These are phyloP conservation scores for Sebastes jordani DNA, from an alignment of 2,797 vertebrate species.

Conservation along the genomic window DNA sequence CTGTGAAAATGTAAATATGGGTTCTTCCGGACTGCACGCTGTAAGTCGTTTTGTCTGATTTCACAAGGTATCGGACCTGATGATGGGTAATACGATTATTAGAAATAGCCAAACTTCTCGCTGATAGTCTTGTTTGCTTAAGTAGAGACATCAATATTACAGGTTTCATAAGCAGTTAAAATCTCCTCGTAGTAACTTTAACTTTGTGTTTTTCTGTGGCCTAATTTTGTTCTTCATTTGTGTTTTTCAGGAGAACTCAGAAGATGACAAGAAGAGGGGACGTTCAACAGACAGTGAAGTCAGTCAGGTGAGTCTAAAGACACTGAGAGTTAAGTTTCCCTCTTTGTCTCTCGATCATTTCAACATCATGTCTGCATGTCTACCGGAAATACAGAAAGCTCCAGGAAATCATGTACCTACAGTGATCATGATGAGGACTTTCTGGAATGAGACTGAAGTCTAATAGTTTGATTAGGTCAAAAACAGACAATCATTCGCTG, in stretches of 20 bases:
- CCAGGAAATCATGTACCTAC: too few relatives aligned
- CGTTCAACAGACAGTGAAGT: conserved; percentile 91
- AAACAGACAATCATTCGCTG: too few relatives aligned
- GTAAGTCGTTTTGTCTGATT: not conserved
- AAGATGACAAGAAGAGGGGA: conserved; percentile 91
- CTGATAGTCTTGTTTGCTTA: too few relatives aligned
- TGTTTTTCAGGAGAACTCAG: conserved; percentile 86
- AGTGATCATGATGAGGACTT: too few relatives aligned
- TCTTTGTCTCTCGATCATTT: too few relatives aligned
- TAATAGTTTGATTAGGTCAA: too few relatives aligned
- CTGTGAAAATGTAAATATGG: not conserved
- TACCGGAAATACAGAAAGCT: too few relatives aligned
- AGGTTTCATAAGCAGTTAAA: not conserved
- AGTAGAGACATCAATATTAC: not conserved
- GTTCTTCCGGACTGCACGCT: not conserved
- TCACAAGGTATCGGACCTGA: not conserved
- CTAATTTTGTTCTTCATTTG: not conserved
- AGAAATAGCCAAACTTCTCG: not conserved
- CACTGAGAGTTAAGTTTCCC: too few relatives aligned
- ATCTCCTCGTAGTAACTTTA: not conserved
- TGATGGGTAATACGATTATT: not conserved
- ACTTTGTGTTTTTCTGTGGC: not conserved
- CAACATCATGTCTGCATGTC: too few relatives aligned
- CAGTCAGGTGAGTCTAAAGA: conserved; percentile 81
- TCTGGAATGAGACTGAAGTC: too few relatives aligned